Evolutionary conservation across 2,113 vertebrate genomes (phyloP).

Genomic region (Alligator sinensis): DNA sequence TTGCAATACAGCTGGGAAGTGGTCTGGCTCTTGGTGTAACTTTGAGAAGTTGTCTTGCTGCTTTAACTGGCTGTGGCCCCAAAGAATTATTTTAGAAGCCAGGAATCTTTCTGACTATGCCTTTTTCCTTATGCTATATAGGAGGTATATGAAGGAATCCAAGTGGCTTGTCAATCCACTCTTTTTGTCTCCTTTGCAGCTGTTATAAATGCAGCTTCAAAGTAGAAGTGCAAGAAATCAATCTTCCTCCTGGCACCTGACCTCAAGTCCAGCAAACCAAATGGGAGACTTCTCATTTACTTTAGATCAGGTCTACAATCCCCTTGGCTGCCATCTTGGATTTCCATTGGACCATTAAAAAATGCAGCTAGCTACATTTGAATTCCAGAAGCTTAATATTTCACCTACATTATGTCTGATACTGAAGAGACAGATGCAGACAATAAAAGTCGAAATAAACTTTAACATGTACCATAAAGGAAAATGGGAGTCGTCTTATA

Average conservation of each 20-base stretch:
- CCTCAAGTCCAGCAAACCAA: not conserved
- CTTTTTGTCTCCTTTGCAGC: not conserved
- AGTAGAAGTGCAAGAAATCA: not conserved
- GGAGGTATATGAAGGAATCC: not conserved
- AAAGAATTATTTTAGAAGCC: not conserved
- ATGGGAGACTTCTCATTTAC: not conserved
- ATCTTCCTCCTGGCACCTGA: not conserved
- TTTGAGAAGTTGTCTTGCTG: fast-evolving
- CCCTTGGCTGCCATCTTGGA: not conserved
- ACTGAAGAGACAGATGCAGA: conserved; percentile 23
- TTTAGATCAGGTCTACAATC: not conserved
- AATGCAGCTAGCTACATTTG: not conserved
- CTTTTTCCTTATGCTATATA: not conserved
- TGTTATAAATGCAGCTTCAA: not conserved
- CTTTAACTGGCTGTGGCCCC: not conserved
- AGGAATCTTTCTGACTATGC: not conserved
- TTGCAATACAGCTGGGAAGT: fast-evolving
- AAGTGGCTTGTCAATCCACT: not conserved
- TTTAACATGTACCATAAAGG: conserved; percentile 6
- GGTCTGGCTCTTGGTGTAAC: not conserved
- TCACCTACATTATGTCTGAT: conserved; percentile 31
- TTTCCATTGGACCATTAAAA: not conserved
- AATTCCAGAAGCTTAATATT: not conserved
- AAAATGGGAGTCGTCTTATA: conserved; percentile 48
- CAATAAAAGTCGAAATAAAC: conserved; percentile 38